Evolutionary conservation across 1,140 invertebrate genomes (phyloP).

Genomic region (Drosophila sproati): DNA sequence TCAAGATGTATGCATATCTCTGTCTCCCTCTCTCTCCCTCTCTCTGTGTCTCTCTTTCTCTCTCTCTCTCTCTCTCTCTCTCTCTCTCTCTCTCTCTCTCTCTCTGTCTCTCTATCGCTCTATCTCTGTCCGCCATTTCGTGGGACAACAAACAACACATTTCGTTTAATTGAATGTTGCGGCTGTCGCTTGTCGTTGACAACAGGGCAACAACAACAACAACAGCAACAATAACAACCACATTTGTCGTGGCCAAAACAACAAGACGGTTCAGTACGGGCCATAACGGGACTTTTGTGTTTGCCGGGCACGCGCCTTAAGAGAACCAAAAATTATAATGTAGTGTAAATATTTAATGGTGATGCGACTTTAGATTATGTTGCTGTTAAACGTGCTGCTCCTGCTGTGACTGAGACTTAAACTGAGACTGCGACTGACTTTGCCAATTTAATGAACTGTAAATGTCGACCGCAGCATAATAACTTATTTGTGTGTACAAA

Average conservation of each 20-base stretch:
- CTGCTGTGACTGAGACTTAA: slow-evolving; percentile 14
- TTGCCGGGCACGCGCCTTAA: slow-evolving; percentile 53
- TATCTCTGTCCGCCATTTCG: slow-evolving; percentile 30
- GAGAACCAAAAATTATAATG: slow-evolving; percentile 74
- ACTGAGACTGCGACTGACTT: slow-evolving; percentile 20
- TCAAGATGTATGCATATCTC: slow-evolving; percentile 34
- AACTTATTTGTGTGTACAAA: slow-evolving; percentile 21
- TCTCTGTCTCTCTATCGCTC: not conserved
- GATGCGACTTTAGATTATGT: slow-evolving; percentile 78
- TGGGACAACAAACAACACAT: slow-evolving; percentile 80
- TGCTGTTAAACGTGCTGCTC: slow-evolving; percentile 64
- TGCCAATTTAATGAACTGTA: slow-evolving; percentile 73
- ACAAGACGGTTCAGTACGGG: not conserved
- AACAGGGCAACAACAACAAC: slow-evolving; percentile 12
- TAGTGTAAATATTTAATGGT: slow-evolving; percentile 83
- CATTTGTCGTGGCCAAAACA: slow-evolving; percentile 22
- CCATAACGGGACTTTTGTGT: slow-evolving; percentile 32
- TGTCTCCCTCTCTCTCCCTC: not conserved
- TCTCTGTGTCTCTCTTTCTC: not conserved
- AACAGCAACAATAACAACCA: not conserved
- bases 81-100: not conserved
- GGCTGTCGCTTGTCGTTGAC: slow-evolving; percentile 58
- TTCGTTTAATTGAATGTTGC: slow-evolving; percentile 81
- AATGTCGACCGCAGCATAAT: slow-evolving; percentile 44
- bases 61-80: not conserved